phyloP scores from a whole-genome alignment of 2,888 invertebrate species.

The Papilio elwesi region DNA sequence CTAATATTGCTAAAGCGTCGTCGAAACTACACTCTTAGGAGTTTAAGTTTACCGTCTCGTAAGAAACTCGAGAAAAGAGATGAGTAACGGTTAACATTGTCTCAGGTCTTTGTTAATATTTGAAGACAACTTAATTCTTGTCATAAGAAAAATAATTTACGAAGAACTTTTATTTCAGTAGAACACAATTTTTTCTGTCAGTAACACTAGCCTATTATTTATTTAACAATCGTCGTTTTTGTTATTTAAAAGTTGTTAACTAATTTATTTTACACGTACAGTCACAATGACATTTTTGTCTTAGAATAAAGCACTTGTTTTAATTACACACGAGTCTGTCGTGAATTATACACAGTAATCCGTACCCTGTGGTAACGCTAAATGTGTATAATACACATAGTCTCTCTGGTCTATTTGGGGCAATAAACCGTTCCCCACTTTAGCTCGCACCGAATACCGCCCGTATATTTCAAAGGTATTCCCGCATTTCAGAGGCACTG shows the following conservation, averaged over 20 bases:
- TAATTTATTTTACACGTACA: neutral
- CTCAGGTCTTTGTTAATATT: constrained; percentile 3
- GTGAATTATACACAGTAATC: too few relatives aligned
- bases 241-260: too few relatives aligned
- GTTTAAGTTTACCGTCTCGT: constrained; percentile 13
- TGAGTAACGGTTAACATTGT: neutral
- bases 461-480: constrained; percentile 37
- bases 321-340: constrained; percentile 17
- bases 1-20: constrained; percentile 23
- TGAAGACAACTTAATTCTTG: neutral
- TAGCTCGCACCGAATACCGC: constrained; percentile 11
- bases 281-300: constrained; percentile 1
- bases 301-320: constrained; percentile 7
- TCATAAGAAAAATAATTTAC: too few relatives aligned
- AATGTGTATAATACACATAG: constrained; percentile 3
- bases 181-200: too few relatives aligned
- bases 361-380: too few relatives aligned
- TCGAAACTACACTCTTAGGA: constrained; percentile 34
- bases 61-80: constrained; percentile 9
- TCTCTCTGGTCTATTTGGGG: constrained; percentile 27
- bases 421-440: constrained; percentile 25
- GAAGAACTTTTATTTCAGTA: too few relatives aligned
- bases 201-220: too few relatives aligned
- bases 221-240: too few relatives aligned
- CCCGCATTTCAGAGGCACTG: constrained; percentile 43